Base-by-base conservation (phyloP, 1,140 invertebrate species). In the Dryas iulia region DNA sequence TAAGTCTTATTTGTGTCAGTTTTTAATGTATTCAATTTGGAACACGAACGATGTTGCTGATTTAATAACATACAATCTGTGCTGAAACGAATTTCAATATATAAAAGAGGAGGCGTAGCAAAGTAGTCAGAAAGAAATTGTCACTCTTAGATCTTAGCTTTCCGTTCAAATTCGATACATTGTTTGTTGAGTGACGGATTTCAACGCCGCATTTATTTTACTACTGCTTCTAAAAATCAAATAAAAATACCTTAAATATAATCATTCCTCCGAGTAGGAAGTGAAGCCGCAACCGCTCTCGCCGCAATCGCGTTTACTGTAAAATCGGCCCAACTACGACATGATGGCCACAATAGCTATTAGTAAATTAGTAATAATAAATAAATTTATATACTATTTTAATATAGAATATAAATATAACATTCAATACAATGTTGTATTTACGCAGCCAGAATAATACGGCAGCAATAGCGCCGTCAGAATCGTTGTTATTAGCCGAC, bases 21-120 rank as follows among this genome's bases (percentile, higher is more conserved):
- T 66, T 66, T 58, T 66, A 47, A 60, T 66, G 35, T 66, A 33
- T 7, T 21, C 18, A 59, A 66, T 66, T 60, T 35, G 21, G 57
- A 33, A 33, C 63, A 11, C 24, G 54, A 58, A 57, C 21, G 24
- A 33, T 14, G 39, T 4, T 7, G 39, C 28, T 25, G 28, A 58
- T 31, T 57, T 47, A 57, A 59, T 39, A 65, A 65, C 53, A 39
- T 30, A 28, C 33, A 65, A 62, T 62, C 52, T 62, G 47, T 53
- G 11, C 35, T 5, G 59, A 28, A 62, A 53, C 30, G 28, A 62
- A 30, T 53, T 28, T n/a, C 25, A 23, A 39, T 24, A 2, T 52
- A 39, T 12, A 62, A 60, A 39, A 23, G 8, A 60, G 33, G 25
- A 10, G 25, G 33, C n/a, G n/a, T n/a, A n/a, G n/a, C n/a, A n/a